A percentile compares a stretch with the other conserved stretches of the same genome.
Evolutionary conservation across 1,140 invertebrate species (phyloP).

Genomic region (Bombus picipes): DNA sequence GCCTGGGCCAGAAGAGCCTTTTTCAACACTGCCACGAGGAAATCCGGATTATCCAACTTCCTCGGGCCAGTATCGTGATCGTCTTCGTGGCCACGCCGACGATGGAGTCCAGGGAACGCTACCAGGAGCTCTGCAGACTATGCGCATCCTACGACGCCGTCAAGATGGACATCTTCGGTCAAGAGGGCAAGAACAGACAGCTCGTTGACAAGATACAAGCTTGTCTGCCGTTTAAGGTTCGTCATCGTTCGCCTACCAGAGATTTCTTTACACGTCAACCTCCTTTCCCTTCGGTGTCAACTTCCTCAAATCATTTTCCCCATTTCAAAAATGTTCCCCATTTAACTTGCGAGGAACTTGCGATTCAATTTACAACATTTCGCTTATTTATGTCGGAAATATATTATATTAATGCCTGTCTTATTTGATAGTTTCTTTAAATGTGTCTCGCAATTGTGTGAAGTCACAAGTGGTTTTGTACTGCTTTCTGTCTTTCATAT

Average conservation of each 20-base stretch:
- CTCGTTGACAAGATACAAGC: constrained; percentile 82
- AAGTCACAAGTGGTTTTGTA: no score
- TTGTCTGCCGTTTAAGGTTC: constrained; percentile 82
- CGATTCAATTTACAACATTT: neutral
- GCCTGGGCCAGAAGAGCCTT: constrained; percentile 41
- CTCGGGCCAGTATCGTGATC: constrained; percentile 39
- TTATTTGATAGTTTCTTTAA: neutral
- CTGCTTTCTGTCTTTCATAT: neutral
- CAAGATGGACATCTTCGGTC: constrained; percentile 83
- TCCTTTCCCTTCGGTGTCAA: neutral
- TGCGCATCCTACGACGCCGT: constrained; percentile 83
- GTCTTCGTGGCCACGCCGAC: constrained; percentile 39
- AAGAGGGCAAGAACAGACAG: constrained; percentile 81
- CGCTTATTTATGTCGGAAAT: neutral
- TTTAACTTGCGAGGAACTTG: neutral
- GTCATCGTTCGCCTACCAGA: constrained; percentile 19
- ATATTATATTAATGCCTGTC: neutral
- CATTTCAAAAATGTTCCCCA: neutral
- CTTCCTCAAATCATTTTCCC: neutral
- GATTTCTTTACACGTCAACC: neutral
- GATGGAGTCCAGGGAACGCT: constrained; percentile 77
- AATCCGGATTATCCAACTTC: constrained; percentile 40
- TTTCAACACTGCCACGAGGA: constrained; percentile 44
- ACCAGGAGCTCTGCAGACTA: constrained; percentile 82
- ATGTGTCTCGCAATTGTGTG: neutral